phyloP scores from a whole-genome alignment of 1,140 invertebrate genomes.

The Chironomus tepperi region DNA sequence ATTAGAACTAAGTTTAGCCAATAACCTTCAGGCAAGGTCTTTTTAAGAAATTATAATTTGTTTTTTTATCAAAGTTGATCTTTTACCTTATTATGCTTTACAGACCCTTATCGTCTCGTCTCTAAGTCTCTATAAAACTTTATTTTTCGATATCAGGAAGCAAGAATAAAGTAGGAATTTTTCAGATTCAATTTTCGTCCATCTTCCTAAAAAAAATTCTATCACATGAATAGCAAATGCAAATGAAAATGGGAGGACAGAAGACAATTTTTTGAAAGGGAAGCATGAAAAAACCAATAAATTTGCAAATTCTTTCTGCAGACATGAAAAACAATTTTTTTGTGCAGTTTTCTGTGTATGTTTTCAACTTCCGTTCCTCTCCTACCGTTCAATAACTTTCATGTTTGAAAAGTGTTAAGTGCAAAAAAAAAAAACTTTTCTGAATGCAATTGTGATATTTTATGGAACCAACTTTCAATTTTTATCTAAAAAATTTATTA shows the following conservation, averaged over 20 bases:
- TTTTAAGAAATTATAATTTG: too few species aligned
- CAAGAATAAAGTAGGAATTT: too few species aligned
- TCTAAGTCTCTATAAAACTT: too few species aligned
- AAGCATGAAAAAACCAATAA: background rate
- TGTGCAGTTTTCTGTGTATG: background rate
- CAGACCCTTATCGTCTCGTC: too few species aligned
- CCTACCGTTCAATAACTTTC: background rate
- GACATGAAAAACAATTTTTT: background rate
- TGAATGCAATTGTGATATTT: slow-evolving; percentile 8
- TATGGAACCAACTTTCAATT: background rate
- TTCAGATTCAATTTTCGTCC: too few species aligned
- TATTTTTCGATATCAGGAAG: too few species aligned
- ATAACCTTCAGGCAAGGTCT: too few species aligned
- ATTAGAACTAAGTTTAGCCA: too few species aligned
- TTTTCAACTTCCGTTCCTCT: background rate
- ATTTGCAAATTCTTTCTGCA: background rate
- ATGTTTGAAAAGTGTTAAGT: background rate
- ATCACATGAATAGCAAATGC: slow-evolving; percentile 1
- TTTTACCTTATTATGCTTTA: too few species aligned
- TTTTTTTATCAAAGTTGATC: too few species aligned
- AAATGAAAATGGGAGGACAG: background rate
- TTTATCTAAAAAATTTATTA: background rate
- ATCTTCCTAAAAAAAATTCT: background rate
- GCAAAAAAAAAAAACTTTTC: background rate
- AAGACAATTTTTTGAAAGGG: background rate